These are phyloP conservation scores for Gonatopus flavifemur DNA, from an alignment of 1,140 invertebrate species.

Conservation along the genomic window DNA sequence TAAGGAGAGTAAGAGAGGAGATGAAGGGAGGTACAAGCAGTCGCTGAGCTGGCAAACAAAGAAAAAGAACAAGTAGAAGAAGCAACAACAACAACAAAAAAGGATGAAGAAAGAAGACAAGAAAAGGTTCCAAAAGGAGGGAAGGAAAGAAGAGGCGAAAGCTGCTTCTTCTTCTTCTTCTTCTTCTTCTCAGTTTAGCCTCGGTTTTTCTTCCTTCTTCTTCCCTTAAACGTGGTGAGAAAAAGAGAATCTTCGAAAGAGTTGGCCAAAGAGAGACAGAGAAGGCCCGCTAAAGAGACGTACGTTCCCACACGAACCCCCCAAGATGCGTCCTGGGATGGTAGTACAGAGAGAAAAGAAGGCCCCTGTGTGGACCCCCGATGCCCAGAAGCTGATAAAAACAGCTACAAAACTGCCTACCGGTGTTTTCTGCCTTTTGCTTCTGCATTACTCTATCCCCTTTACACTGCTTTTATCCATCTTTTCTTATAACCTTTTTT, in stretches of 20 bases:
- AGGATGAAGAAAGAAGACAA: conserved; percentile 12
- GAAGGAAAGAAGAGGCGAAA: conserved; percentile 18
- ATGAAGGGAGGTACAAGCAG: conserved; percentile 7
- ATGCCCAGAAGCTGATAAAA: conserved; percentile 60
- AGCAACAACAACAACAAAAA: conserved; percentile 16
- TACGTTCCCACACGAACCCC: conserved; percentile 58
- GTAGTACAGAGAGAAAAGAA: too few species aligned
- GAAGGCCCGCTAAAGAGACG: conserved; percentile 53
- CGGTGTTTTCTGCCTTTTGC: conserved; percentile 57
- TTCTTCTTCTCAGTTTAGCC: too few species aligned
- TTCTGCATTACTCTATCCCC: conserved; percentile 43
- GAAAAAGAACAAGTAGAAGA: conserved; percentile 26
- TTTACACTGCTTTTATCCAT: conserved; percentile 4
- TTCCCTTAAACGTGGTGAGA: too few species aligned
- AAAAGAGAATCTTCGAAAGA: conserved; percentile 10
- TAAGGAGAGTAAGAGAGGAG: conserved; percentile 25
- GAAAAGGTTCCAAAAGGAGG: conserved; percentile 4
- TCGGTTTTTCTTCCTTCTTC: too few species aligned
- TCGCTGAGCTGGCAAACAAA: conserved; percentile 5
- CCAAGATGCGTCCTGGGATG: conserved; percentile 55
- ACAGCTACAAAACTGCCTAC: conserved; percentile 60
- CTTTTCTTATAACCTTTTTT: neutral
- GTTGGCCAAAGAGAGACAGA: conserved; percentile 1
- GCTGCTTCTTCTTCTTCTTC: too few species aligned
- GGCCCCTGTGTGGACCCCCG: conserved; percentile 46